A percentile compares a stretch with the other conserved stretches of the same genome.
Evolutionary conservation across 2,113 vertebrate species (phyloP).

Genomic region (Choloepus hoffmanni): DNA sequence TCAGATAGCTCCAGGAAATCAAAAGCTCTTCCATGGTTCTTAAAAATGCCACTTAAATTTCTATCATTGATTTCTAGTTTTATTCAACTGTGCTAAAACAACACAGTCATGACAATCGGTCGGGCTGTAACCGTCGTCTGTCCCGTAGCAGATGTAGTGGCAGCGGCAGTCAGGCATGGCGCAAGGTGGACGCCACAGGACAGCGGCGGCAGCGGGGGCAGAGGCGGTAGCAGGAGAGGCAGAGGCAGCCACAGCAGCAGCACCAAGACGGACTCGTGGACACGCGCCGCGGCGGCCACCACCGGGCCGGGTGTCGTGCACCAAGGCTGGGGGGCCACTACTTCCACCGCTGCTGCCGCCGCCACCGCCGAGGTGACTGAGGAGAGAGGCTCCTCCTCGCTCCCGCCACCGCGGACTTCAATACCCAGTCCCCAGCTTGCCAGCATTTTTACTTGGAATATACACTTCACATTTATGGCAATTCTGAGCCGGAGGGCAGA

Average conservation of each 20-base stretch:
- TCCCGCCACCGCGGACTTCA: background rate
- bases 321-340: background rate
- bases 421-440: background rate
- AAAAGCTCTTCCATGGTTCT: too few species aligned
- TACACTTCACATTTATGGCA: slow-evolving; percentile 95
- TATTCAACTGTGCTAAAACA: too few species aligned
- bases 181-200: background rate
- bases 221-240: background rate
- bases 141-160: background rate
- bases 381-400: background rate
- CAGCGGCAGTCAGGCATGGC: background rate
- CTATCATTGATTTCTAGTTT: too few species aligned
- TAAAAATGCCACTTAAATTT: too few species aligned
- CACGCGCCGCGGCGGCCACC: background rate
- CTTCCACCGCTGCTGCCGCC: background rate
- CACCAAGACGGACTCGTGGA: background rate
- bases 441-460: slow-evolving; percentile 92
- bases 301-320: background rate
- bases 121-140: background rate
- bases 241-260: background rate
- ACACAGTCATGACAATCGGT: too few species aligned
- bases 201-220: background rate
- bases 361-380: background rate
- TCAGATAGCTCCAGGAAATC: too few species aligned
- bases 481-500: slow-evolving; percentile 93